These are phyloP conservation scores for Picathartes gymnocephalus DNA, from an alignment of 2,113 vertebrate genomes.

Conservation along the genomic window DNA sequence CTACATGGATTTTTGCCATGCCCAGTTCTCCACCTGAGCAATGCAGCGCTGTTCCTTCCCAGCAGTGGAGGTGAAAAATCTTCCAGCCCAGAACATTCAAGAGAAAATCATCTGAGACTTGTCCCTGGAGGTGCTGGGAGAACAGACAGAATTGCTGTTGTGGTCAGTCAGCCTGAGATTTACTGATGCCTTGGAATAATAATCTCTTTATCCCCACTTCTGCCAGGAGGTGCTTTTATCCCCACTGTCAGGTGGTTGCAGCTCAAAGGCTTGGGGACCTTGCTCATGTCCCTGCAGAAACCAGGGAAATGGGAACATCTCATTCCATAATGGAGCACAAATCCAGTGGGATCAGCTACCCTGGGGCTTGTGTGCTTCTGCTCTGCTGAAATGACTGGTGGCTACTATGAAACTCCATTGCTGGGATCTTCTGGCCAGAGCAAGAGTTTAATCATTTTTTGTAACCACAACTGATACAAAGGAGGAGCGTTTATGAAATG, in stretches of 20 bases:
- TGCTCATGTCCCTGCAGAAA: neutral
- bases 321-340: neutral
- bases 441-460: neutral
- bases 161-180: neutral
- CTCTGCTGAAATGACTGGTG: neutral
- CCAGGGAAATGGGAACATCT: neutral
- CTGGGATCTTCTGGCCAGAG: neutral
- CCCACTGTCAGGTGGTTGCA: neutral
- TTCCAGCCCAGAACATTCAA: neutral
- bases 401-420: accelerated
- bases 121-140: neutral
- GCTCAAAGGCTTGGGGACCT: neutral
- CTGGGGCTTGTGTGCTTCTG: neutral
- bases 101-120: neutral
- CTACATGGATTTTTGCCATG: accelerated
- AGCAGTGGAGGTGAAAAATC: neutral
- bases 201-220: neutral
- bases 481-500: neutral
- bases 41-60: neutral
- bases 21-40: neutral
- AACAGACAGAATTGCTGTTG: accelerated
- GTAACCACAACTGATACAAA: neutral
- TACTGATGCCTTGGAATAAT: neutral
- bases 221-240: neutral
- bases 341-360: neutral